phyloP scores from a whole-genome alignment of 1,140 invertebrate species.

The Platyscapa corneri region DNA sequence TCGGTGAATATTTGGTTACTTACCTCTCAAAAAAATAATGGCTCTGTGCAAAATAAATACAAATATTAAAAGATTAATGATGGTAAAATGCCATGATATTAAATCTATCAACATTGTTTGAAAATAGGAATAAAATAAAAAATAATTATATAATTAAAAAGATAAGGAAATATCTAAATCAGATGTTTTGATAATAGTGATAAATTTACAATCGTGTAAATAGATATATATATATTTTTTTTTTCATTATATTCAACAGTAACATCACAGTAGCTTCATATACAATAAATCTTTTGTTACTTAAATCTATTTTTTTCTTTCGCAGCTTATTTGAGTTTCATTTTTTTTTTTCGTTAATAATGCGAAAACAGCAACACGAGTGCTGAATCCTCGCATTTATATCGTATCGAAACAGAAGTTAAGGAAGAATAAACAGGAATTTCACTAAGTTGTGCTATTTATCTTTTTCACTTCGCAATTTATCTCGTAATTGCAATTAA shows the following conservation, averaged over 20 bases:
- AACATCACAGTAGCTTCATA: conserved; percentile 74
- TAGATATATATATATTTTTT: conserved; percentile 56
- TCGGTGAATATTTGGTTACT: conserved; percentile 47
- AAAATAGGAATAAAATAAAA: background rate
- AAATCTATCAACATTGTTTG: background rate
- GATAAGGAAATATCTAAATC: background rate
- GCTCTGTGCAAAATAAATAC: background rate
- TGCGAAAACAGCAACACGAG: conserved; percentile 61
- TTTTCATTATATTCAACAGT: conserved; percentile 70
- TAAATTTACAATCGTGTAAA: conserved; percentile 51
- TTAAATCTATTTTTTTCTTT: conserved; percentile 60
- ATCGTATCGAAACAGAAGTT: conserved; percentile 30
- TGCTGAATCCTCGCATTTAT: conserved; percentile 54
- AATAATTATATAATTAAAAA: background rate
- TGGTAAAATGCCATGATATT: background rate
- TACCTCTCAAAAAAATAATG: conserved; percentile 36
- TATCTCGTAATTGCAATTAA: conserved; percentile 19
- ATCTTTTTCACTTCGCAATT: conserved; percentile 13
- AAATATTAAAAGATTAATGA: background rate
- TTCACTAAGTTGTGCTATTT: conserved; percentile 37
- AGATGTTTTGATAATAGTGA: background rate
- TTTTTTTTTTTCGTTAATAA: conserved; percentile 58
- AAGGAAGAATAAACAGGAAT: conserved; percentile 10
- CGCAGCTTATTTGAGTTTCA: conserved; percentile 51
- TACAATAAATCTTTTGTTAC: conserved; percentile 69